phyloP scores from a whole-genome alignment of 2,113 vertebrate species.

The Helogale parvula region DNA sequence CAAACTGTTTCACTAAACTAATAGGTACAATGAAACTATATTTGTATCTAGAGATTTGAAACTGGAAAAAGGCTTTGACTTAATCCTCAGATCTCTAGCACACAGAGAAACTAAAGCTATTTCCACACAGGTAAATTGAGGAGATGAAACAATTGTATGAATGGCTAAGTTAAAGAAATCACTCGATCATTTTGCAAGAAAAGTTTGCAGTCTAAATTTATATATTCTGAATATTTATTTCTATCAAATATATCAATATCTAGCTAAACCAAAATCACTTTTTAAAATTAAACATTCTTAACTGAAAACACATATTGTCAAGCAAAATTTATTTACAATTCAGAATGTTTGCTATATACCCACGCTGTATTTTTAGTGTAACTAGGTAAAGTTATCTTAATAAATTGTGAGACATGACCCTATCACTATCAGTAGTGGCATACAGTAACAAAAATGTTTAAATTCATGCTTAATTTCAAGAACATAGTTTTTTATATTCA shows the following conservation, averaged over 20 bases:
- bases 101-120: neutral
- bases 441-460: neutral
- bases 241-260: neutral
- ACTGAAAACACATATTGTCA: neutral
- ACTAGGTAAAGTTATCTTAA: neutral
- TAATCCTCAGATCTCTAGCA: neutral
- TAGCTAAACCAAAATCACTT: neutral
- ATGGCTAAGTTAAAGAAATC: constrained; percentile 35
- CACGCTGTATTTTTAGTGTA: neutral
- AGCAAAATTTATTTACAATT: neutral
- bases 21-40: neutral
- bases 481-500: neutral
- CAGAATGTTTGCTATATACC: neutral
- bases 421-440: neutral
- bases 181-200: neutral
- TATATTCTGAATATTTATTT: neutral
- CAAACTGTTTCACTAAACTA: constrained; percentile 40
- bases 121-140: neutral
- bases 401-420: neutral
- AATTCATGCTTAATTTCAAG: neutral
- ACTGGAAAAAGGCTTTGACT: constrained; percentile 5
- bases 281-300: neutral
- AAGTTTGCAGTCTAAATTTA: neutral
- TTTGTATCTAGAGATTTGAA: constrained; percentile 44
- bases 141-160: constrained; percentile 2